Base-by-base conservation (phyloP, 2,888 invertebrate genomes). In the Zygaena filipendulae region DNA sequence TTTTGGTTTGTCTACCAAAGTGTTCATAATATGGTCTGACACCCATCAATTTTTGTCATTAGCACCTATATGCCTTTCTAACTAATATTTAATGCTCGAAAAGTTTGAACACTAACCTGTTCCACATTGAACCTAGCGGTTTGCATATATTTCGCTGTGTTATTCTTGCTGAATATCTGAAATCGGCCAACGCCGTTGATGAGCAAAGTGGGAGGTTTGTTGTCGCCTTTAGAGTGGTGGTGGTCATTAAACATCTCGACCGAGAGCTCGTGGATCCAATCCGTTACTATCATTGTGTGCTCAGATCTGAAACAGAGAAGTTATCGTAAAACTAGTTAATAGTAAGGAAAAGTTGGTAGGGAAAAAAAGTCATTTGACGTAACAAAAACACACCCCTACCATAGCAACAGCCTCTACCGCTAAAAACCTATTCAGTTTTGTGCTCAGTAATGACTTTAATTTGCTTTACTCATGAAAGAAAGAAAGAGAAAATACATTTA, bases 101-200 rank as follows among this genome's bases (percentile, higher is more conserved):
- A n/a, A n/a, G n/a, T n/a, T n/a, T n/a, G n/a, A n/a, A n/a, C 4
- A 16, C 43, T 50, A 49, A 89, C 90, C 81, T 86, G 81, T 50
- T 87, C 82, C 3, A 90, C 88, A 27, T 64, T 67, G 52, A 89
- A 90, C 37, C 82, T 81, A 0, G 87, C 84, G 12, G 84, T 60
- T 5, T 84, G 87, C 66, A 84, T 85, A 35, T 74, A 80, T 16
- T 62, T 56, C 5, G 54, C 67, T 0, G 56, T 54, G 6, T 49
- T 52, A 5, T 59, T 59, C 25, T 52, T 42, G 12, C 39, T 62
- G 61, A 71, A 81, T 14, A 66, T 45, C 24, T 52, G 63, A 47
- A 83, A 86, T 18, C 87, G 67, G 1, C 93, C 94, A 4, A 86
- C 75, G 3, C 95, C 95, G 50, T 95, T 95, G 32, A 95, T 84